Percentiles rank a stretch among this genome's conserved stretches.
Conservation (phyloP, 2,113 vertebrate species). For the Sylvietta virens region DNA sequence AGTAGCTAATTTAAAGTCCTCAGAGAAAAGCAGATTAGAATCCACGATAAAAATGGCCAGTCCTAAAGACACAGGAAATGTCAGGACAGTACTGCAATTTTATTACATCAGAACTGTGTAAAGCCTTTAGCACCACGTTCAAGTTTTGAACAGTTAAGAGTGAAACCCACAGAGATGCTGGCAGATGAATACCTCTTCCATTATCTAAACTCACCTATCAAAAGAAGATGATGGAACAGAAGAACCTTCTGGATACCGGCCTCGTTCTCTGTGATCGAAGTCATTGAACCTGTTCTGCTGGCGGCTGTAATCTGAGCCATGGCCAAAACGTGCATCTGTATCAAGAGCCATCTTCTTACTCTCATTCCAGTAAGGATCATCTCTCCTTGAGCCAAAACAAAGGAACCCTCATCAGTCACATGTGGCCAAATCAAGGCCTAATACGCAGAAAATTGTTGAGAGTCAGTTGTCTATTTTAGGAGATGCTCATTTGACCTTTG, state of each 20-base stretch:
- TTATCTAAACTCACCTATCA: conserved; percentile 78
- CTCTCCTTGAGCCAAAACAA: conserved; percentile 75
- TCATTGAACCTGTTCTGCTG: conserved; percentile 91
- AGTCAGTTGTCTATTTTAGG: neutral
- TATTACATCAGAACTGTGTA: neutral
- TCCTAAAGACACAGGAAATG: neutral
- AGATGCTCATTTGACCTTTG: neutral
- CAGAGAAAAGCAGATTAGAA: neutral
- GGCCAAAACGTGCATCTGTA: conserved; percentile 84
- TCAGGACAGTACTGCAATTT: neutral
- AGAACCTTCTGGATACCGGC: conserved; percentile 82
- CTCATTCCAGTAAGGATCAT: conserved; percentile 91
- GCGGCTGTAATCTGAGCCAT: conserved; percentile 86
- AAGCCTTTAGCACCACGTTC: neutral
- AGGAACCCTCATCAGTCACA: neutral
- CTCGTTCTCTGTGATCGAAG: conserved; percentile 85
- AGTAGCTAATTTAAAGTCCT: neutral
- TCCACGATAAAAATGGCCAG: neutral
- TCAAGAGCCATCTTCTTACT: conserved; percentile 90
- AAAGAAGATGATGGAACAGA: conserved; percentile 80
- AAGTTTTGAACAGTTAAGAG: neutral
- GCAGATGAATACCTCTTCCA: neutral
- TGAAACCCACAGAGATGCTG: neutral
- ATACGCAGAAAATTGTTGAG: neutral
- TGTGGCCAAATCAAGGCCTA: neutral